These are phyloP conservation scores for Grantiella picta DNA, from an alignment of 2,113 vertebrate species.

Conservation along the genomic window DNA sequence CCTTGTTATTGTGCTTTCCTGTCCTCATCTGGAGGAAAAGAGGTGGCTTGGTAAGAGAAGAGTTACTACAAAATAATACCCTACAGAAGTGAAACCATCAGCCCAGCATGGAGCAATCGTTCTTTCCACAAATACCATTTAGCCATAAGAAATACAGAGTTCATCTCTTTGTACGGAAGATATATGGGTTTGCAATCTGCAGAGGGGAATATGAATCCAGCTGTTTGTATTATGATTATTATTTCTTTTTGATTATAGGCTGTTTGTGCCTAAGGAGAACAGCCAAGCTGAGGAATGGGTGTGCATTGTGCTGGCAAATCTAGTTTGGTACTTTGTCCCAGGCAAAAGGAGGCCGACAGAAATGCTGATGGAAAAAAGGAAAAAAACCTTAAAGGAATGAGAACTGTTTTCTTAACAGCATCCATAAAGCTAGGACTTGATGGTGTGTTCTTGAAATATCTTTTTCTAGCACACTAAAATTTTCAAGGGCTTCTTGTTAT, in stretches of 20 bases:
- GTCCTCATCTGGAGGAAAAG: background rate
- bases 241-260: slow-evolving; percentile 1
- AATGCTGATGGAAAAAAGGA: background rate
- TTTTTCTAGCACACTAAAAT: background rate
- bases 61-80: background rate
- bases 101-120: background rate
- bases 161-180: background rate
- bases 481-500: background rate
- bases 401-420: background rate
- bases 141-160: background rate
- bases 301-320: background rate
- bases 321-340: background rate
- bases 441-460: background rate
- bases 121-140: slow-evolving; percentile 6
- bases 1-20: background rate
- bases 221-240: background rate
- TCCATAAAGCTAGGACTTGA: background rate
- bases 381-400: background rate
- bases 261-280: background rate
- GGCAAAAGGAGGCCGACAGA: background rate
- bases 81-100: background rate
- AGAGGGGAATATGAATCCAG: background rate
- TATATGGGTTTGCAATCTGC: background rate
- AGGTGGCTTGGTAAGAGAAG: background rate
- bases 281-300: background rate